Percentiles rank a stretch among this genome's conserved stretches.
phyloP scores from a whole-genome alignment of 2,888 invertebrate species.

The Tetropium fuscum region DNA sequence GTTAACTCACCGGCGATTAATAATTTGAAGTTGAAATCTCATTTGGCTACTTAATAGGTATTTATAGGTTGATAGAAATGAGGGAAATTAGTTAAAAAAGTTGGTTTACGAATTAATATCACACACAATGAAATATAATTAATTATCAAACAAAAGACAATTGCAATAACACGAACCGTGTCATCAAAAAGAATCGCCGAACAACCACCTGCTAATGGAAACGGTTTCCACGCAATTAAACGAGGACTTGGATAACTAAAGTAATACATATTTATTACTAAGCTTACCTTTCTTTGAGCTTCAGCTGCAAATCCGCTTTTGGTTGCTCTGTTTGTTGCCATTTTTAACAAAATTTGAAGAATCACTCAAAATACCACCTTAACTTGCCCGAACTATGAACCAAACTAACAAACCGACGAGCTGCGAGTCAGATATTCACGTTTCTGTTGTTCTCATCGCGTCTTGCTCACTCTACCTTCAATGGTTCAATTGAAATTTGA shows the following conservation, averaged over 20 bases:
- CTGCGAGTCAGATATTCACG: constrained; percentile 21
- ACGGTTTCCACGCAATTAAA: not conserved
- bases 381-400: constrained; percentile 36
- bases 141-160: no score
- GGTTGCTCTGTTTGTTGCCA: constrained; percentile 87
- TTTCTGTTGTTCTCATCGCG: constrained; percentile 11
- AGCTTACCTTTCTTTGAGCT: constrained; percentile 91
- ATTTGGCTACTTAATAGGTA: no score
- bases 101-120: no score
- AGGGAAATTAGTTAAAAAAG: no score
- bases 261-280: not conserved
- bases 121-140: no score
- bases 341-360: constrained; percentile 57
- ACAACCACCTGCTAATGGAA: constrained; percentile 24
- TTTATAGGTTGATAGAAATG: no score
- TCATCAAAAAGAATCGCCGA: no score
- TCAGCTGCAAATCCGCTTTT: constrained; percentile 97
- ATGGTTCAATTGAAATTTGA: constrained; percentile 35
- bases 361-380: constrained; percentile 33
- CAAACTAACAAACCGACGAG: constrained; percentile 31
- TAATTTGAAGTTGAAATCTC: no score
- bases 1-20: no score
- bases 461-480: constrained; percentile 33
- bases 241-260: no score
- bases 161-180: no score